Base-by-base conservation (phyloP, 2,113 vertebrate species). In the Boleophthalmus pectinirostris region DNA sequence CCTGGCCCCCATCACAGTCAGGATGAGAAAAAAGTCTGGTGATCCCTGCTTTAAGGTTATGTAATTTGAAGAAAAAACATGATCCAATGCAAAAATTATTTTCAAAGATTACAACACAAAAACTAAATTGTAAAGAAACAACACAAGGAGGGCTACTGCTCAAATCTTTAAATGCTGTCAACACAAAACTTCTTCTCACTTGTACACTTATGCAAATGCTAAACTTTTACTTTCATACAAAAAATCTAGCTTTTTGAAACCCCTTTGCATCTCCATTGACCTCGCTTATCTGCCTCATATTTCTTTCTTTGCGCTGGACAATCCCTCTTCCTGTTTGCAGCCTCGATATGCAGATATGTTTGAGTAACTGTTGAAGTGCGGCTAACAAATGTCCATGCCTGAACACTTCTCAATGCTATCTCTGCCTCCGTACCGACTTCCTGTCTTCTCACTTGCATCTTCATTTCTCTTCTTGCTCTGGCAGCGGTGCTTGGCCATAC, bases 371-470 rank as follows among this genome's bases (percentile, higher is more conserved):
- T 72, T 79, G 77, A 73, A 66, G 57, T 72, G 54, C 71, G 79
- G 63, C 69, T 68, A 71, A 75, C 78, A 45, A 73, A 73, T 70
- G 56, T 53, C 68, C 51, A 33, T 11, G 23, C 67, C 43, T 75
- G 67, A 86, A 73, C 65, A 80, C 84, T 86, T 83, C 51, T 86
- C 74, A 85, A 33, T 47, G 20, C 75, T 74, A 77, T 83, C 65
- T 87, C 51, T 68, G 14, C 25, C 43, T 54, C 58, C 68, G 56
- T 66, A 66, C 79, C 76, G 70, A 75, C 73, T 84, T 72, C 69
- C 72, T 76, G 69, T 80, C 70, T 83, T 70, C 77, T 73, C 75
- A 29, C 57, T 18, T 54, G 33, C 75, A 45, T 70, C 69, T 70
- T 23, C 25, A 75, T 83, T 79, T 79, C 43, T 81, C 81, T 74